phyloP scores from a whole-genome alignment of 2,113 vertebrate species.

The Tyrannus savana region DNA sequence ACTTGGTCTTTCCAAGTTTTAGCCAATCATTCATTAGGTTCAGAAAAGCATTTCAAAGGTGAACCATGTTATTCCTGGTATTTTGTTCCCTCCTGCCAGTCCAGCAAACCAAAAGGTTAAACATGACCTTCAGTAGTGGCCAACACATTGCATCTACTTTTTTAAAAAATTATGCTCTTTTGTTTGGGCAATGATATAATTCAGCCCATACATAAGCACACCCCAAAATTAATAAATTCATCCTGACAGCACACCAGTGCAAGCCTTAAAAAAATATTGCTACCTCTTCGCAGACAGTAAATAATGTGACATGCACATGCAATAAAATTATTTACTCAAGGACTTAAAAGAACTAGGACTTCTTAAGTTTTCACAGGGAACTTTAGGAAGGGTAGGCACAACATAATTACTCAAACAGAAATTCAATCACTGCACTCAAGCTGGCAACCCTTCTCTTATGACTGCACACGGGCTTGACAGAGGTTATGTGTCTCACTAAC shows the following conservation, averaged over 20 bases:
- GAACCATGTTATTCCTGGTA: neutral
- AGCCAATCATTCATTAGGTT: neutral
- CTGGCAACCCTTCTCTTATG: neutral
- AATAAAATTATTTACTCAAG: neutral
- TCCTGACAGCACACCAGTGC: neutral
- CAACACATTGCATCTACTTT: neutral
- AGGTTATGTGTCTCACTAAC: neutral
- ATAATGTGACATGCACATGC: neutral
- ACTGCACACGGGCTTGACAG: accelerated
- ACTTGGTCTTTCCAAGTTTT: neutral
- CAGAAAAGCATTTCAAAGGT: neutral
- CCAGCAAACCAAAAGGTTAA: neutral
- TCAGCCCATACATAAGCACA: neutral
- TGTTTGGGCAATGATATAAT: neutral
- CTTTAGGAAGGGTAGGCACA: neutral
- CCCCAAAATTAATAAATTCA: neutral
- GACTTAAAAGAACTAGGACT: neutral
- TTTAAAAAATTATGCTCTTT: neutral
- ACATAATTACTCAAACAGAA: neutral
- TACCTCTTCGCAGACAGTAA: neutral
- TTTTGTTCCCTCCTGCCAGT: neutral
- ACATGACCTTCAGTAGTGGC: neutral
- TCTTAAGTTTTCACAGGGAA: neutral
- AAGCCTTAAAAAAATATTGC: neutral
- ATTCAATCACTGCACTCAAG: neutral